Evolutionary conservation across 2,113 vertebrate genomes (phyloP).

Genomic region (Rallus limicola): DNA sequence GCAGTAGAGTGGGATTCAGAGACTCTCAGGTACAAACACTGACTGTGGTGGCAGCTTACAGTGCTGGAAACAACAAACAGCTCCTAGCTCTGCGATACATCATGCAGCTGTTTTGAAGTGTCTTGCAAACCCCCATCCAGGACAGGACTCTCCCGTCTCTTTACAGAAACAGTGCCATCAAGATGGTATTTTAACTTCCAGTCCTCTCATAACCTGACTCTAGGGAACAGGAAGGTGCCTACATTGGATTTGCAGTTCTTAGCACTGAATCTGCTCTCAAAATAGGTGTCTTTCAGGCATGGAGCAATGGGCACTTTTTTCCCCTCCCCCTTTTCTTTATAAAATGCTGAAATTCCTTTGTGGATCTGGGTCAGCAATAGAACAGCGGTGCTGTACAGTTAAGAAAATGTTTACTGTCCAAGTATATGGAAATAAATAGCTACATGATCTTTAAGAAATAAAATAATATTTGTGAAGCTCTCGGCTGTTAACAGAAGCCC

Average conservation of each 20-base stretch:
- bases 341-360: background rate
- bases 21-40: rapidly evolving
- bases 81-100: background rate
- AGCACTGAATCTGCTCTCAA: background rate
- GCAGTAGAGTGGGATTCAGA: too few species aligned
- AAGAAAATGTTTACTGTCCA: background rate
- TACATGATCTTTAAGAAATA: background rate
- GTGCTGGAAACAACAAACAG: background rate
- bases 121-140: background rate
- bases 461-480: background rate
- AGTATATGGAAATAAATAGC: background rate
- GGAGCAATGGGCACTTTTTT: background rate
- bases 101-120: background rate
- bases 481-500: background rate
- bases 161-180: background rate
- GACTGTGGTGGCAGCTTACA: background rate
- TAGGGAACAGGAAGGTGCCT: background rate
- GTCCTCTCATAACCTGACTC: background rate
- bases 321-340: background rate
- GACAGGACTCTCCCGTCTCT: background rate
- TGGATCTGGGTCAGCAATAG: background rate
- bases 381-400: background rate
- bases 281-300: background rate
- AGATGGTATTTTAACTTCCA: background rate
- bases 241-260: background rate